Percentiles rank a stretch among this genome's conserved stretches.
Evolutionary conservation across 2,797 vertebrate genomes (phyloP).

Genomic region (Danio jaintianensis): DNA sequence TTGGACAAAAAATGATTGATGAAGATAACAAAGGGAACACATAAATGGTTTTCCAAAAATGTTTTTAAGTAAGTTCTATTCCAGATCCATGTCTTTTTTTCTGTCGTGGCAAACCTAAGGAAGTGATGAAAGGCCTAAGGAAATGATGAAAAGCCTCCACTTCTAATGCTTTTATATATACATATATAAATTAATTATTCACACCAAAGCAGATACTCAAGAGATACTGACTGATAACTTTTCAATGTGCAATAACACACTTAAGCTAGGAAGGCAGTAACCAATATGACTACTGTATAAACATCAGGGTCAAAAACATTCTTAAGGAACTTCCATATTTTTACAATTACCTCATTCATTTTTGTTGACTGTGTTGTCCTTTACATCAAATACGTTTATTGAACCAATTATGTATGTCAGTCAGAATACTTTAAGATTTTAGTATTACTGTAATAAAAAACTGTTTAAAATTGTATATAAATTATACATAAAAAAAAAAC

Average conservation of each 20-base stretch:
- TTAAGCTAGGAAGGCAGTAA: neutral
- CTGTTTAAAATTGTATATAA: too few relatives aligned
- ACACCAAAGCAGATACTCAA: conserved; percentile 3
- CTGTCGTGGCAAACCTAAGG: conserved; percentile 52
- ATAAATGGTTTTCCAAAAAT: conserved; percentile 68
- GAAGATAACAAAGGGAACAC: conserved; percentile 70
- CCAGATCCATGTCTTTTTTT: conserved; percentile 51
- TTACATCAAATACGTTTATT: too few relatives aligned
- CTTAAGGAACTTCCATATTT: too few relatives aligned
- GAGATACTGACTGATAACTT: conserved; percentile 8
- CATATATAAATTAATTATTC: neutral
- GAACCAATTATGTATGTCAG: too few relatives aligned
- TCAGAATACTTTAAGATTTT: too few relatives aligned
- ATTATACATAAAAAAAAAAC: too few relatives aligned
- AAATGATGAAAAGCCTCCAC: conserved; percentile 38
- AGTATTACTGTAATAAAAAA: too few relatives aligned
- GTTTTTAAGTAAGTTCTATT: conserved; percentile 60
- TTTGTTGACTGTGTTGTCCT: too few relatives aligned
- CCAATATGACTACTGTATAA: too few relatives aligned
- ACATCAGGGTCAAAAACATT: neutral
- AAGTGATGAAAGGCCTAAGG: conserved; percentile 45
- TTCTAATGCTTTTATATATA: neutral
- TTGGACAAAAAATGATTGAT: conserved; percentile 70
- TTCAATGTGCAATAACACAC: neutral
- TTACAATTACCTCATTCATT: too few relatives aligned